phyloP scores from a whole-genome alignment of 2,113 vertebrate genomes.

The Gymnobelideus leadbeateri region DNA sequence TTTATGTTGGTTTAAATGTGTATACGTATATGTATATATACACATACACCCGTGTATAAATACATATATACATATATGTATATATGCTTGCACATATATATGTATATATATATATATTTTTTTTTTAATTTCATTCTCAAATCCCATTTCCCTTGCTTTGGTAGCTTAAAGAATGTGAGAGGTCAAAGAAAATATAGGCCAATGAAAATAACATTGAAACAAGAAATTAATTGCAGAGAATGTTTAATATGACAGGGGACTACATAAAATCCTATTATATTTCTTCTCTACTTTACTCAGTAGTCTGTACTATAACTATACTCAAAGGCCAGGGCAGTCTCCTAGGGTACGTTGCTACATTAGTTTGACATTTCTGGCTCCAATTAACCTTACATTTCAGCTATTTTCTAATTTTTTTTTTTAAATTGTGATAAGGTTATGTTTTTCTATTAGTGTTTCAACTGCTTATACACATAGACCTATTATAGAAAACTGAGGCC shows the following conservation, averaged over 20 bases:
- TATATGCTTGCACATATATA: constrained; percentile 45
- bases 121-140: constrained; percentile 71
- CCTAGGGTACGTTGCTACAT: constrained; percentile 90
- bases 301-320: constrained; percentile 84
- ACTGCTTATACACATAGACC: constrained; percentile 77
- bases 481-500: constrained; percentile 70
- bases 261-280: constrained; percentile 88
- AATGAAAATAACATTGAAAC: constrained; percentile 88
- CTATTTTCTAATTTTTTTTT: constrained; percentile 86
- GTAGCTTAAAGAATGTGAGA: constrained; percentile 85
- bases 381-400: constrained; percentile 94
- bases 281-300: constrained; percentile 83
- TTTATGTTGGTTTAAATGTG: constrained; percentile 61
- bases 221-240: constrained; percentile 89
- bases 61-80: constrained; percentile 57
- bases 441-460: constrained; percentile 81
- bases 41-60: constrained; percentile 47
- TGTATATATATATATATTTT: constrained; percentile 50
- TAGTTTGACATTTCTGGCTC: constrained; percentile 93
- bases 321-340: constrained; percentile 90
- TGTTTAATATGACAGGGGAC: constrained; percentile 90
- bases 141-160: constrained; percentile 80
- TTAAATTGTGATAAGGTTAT: constrained; percentile 85
- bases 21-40: constrained; percentile 26
- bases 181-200: constrained; percentile 88